These are phyloP conservation scores for Sarcophaga peregrina DNA, from an alignment of 1,140 invertebrate species.

Conservation along the genomic window DNA sequence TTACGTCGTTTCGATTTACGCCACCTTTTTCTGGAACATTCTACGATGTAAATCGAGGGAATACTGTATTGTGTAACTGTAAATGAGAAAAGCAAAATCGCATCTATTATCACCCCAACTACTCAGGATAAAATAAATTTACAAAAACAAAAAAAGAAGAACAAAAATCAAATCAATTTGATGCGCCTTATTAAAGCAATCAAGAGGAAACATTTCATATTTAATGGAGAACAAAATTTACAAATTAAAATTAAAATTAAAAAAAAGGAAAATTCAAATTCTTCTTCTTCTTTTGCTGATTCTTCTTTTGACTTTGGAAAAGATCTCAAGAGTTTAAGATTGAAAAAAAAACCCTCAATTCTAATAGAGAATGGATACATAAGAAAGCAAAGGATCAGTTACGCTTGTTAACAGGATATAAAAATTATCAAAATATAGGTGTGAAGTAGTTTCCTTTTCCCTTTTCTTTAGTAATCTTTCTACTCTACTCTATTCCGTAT, in stretches of 20 bases:
- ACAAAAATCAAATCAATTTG: not conserved
- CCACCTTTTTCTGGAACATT: too few species aligned
- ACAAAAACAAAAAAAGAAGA: too few species aligned
- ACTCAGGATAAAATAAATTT: too few species aligned
- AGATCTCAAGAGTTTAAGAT: not conserved
- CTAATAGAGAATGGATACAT: too few species aligned
- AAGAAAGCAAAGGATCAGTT: not conserved
- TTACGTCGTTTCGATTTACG: too few species aligned
- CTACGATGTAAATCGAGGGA: too few species aligned
- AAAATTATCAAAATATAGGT: not conserved
- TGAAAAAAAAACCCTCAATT: not conserved
- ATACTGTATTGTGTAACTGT: too few species aligned
- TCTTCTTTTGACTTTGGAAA: not conserved
- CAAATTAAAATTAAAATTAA: not conserved
- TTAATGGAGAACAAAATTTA: not conserved
- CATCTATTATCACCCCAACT: too few species aligned
- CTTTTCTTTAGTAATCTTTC: too few species aligned
- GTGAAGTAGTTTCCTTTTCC: not conserved
- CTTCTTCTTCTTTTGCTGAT: not conserved
- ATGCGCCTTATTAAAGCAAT: slow-evolving; percentile 3
- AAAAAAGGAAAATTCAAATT: not conserved
- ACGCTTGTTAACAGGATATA: not conserved
- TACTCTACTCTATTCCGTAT: too few species aligned
- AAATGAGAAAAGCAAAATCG: too few species aligned
- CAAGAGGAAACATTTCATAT: slow-evolving; percentile 9